Evolutionary conservation across 2,113 vertebrate species (phyloP), one percentile per base, ranked within the genome.

Genomic region (Egretta garzetta): DNA sequence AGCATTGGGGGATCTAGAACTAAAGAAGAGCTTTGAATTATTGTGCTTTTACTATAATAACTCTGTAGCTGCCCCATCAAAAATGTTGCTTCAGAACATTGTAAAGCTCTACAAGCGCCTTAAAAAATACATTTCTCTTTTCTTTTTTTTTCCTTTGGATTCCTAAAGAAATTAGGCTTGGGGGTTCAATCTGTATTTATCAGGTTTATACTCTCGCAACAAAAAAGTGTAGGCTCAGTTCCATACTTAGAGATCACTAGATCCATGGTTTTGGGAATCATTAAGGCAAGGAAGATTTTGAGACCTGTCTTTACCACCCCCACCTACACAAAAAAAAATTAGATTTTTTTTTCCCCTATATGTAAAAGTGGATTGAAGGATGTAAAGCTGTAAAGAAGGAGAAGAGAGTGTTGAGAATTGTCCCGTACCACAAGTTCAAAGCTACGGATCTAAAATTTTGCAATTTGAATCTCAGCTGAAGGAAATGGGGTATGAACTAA

Each of bases 281-380:
- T 6, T 66, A 39, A 80, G 22, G 10, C 27, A 88, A 62, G 47
- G 41, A 86, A 45, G 19, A 80, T 64, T 76, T 87, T 47, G 67
- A 43, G 33, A 77, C 11, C 12, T 80, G 13, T 23, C 43, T 80
- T n/a, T 62, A 37, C 14, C 41, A 52, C 12, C 22, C 50, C 26
- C 20, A 22, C 7, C n/a, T n/a, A n/a, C n/a, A n/a, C n/a, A n/a
- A 17, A 4, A 19, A 21, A 73, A 58, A 27, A 12, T 0, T 33
- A 37, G 15, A 41, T 24, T 43, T 66, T 2, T 2, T 47, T 21
- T 20, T 8, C 14, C 27, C 7, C 15, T 8, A 5, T 9, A 10
- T 64, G 19, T 24, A 80, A 59, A 86, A 76, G 37, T 27, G 3
- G 5, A 37, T n/a, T 19, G 32, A 88, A 85, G 3, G 14, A 33